A percentile compares a stretch with the other conserved stretches of the same genome.
Conservation (phyloP, 2,888 invertebrate species). For the Thymelicus acteon region DNA sequence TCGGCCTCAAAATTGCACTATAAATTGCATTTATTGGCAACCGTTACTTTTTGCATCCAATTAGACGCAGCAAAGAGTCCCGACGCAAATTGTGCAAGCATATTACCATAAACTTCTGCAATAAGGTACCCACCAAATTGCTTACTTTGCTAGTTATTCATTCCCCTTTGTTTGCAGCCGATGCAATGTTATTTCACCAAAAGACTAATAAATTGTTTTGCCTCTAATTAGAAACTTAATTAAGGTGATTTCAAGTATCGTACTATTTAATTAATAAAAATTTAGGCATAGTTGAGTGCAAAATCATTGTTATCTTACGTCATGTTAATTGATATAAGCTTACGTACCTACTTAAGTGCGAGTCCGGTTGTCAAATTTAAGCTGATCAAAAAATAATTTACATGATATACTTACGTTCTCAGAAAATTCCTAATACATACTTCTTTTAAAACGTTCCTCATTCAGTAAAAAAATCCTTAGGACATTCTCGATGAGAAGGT, state of each 20-base stretch:
- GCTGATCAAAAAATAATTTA: no score
- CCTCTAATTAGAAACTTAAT: no score
- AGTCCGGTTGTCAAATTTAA: no score
- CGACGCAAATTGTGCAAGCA: slow-evolving; percentile 28
- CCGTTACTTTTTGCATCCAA: slow-evolving; percentile 32
- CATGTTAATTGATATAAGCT: no score
- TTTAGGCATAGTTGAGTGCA: no score
- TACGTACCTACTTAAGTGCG: no score
- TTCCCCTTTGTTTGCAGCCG: slow-evolving; percentile 25
- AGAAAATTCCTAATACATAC: no score
- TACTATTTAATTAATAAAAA: no score
- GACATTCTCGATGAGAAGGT: background rate
- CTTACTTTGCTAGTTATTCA: slow-evolving; percentile 31
- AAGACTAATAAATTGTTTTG: no score
- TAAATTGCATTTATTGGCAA: slow-evolving; percentile 31
- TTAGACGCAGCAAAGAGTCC: slow-evolving; percentile 33
- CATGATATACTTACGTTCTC: no score
- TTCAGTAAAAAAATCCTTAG: background rate
- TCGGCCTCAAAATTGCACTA: slow-evolving; percentile 6
- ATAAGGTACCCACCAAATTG: slow-evolving; percentile 30
- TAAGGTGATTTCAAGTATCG: no score
- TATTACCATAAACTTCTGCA: slow-evolving; percentile 36
- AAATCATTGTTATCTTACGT: no score
- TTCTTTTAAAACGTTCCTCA: background rate
- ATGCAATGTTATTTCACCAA: background rate